Evolutionary conservation across 2,888 invertebrate genomes (phyloP), one percentile per base, ranked within the genome.

Genomic region (Hirtodrosophila confusa): DNA sequence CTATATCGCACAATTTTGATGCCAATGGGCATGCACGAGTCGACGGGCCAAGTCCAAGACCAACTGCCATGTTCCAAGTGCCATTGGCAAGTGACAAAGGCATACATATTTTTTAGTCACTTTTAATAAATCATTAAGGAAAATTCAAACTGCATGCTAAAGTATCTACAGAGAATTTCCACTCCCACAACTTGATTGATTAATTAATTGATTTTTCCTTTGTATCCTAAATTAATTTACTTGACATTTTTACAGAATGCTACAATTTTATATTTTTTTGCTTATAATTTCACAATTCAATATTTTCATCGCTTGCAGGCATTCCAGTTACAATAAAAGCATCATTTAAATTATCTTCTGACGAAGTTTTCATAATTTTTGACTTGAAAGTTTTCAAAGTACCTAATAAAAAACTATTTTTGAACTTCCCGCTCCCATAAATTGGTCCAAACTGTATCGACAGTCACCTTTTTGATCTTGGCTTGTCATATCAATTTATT

Each of bases 1-100:
- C 49, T 65, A 65, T 66, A 49, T 44, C 69, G 64, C 63, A 77
- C 77, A 75, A 74, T 73, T 75, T 71, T 65, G 61, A 66, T 63
- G 87, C 83, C 83, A 82, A 63, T 79, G 82, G 86, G 69, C 86
- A 82, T 77, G 65, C 84, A 83, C 83, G 83, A 84, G 57, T 56
- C 55, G 11, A 29, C 12, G 36, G 60, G 55, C 75, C 66, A 69
- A 76, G 80, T 76, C 67, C 84, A 80, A 86, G 70, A 71, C 41
- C 41, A 56, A 50, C 27, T 50, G 6, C 44, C 29, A 29, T 33
- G 24, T 33, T 4, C 33, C 17, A 31, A 53, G 40, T 62, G 54
- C 56, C 56, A 72, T 33, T 70, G 57, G 47, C 72, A 75, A 54
- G 60, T 70, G 75, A 67, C 68, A 68, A 27, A 55, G 17, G 50